Evolutionary conservation across 1,140 invertebrate genomes (phyloP).

Genomic region (Zaprionus gabonicus): DNA sequence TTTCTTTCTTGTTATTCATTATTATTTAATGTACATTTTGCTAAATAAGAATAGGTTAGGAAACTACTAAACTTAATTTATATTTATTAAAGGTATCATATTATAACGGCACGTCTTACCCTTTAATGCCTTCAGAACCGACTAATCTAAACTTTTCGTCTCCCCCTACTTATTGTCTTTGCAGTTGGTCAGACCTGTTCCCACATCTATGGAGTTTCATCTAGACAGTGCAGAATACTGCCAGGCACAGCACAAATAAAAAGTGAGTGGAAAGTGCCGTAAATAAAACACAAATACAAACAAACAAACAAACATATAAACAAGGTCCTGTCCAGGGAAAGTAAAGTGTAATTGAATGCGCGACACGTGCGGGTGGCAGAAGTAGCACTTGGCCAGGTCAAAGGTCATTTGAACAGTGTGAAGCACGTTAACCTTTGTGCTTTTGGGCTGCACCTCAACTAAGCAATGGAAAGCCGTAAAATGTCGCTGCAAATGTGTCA

Average conservation of each 20-base stretch:
- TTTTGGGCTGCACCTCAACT: neutral
- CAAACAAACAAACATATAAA: neutral
- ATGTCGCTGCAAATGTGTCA: slow-evolving; percentile 3
- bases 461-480: slow-evolving; percentile 17
- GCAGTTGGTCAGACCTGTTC: slow-evolving; percentile 85
- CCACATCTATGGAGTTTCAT: slow-evolving; percentile 98
- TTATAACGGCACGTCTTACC: neutral
- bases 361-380: slow-evolving; percentile 14
- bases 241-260: slow-evolving; percentile 98
- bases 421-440: slow-evolving; percentile 30
- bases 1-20: too few relatives aligned
- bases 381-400: slow-evolving; percentile 1
- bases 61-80: neutral
- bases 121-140: neutral
- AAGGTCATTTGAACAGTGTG: slow-evolving; percentile 15
- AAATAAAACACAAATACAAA: slow-evolving; percentile 14
- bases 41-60: too few relatives aligned
- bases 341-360: slow-evolving; percentile 21
- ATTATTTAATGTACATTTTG: neutral
- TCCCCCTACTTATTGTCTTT: slow-evolving; percentile 26
- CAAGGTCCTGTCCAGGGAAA: neutral
- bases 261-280: slow-evolving; percentile 65
- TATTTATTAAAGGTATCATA: neutral
- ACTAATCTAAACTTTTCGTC: neutral
- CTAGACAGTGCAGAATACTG: slow-evolving; percentile 97